Evolutionary conservation across 2,113 vertebrate species (phyloP).

Genomic region (Elephas maximus): DNA sequence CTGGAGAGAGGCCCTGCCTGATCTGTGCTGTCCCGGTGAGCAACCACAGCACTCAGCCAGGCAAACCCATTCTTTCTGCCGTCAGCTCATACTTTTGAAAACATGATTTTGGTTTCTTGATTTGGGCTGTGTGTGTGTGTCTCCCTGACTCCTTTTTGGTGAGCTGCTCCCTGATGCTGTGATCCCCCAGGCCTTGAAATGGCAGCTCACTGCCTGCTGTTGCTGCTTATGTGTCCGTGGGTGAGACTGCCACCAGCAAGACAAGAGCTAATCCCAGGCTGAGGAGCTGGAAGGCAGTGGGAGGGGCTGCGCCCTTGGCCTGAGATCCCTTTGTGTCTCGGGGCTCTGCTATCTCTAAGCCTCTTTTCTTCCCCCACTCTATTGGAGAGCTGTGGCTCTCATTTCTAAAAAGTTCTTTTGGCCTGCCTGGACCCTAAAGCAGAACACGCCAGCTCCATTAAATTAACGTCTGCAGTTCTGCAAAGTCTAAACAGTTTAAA

Average conservation of each 20-base stretch:
- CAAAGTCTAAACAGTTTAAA: conserved; percentile 61
- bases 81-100: background rate
- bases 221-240: accelerated
- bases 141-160: background rate
- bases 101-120: background rate
- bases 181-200: background rate
- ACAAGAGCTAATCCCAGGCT: conserved; percentile 43
- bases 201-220: background rate
- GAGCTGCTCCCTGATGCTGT: too few species aligned
- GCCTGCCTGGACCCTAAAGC: background rate
- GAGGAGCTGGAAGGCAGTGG: background rate
- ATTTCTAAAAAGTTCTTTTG: background rate
- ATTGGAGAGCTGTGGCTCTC: conserved; percentile 46
- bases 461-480: background rate
- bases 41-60: background rate
- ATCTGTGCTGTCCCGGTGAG: background rate
- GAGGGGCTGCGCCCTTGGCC: background rate
- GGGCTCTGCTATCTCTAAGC: conserved; percentile 63
- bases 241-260: background rate
- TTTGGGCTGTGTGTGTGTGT: background rate
- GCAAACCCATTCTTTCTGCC: background rate
- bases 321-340: conserved; percentile 76
- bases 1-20: background rate
- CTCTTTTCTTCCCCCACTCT: conserved; percentile 46
- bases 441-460: background rate